Percentiles rank a stretch among this genome's conserved stretches.
These are phyloP conservation scores for Hydrophis major DNA, from an alignment of 2,797 vertebrate species.

Conservation along the genomic window DNA sequence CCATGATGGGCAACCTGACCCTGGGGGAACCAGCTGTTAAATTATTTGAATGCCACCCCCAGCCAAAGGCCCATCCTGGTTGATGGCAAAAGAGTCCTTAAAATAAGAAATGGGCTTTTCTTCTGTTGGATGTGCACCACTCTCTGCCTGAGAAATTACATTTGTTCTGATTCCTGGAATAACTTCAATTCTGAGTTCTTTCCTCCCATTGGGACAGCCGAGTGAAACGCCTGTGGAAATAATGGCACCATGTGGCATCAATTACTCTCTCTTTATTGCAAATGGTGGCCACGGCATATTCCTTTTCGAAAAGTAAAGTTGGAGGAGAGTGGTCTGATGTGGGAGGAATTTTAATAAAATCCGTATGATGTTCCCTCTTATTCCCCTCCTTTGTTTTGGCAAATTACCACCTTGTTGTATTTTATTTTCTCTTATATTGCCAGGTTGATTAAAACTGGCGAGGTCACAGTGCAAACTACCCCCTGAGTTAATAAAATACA, in stretches of 20 bases:
- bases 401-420: background rate
- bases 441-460: background rate
- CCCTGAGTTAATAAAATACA: background rate
- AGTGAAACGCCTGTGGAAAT: background rate
- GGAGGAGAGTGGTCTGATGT: background rate
- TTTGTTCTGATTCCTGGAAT: conserved; percentile 3
- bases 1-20: too few relatives aligned
- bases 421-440: background rate
- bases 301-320: background rate
- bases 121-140: background rate
- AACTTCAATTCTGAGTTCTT: background rate
- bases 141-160: background rate
- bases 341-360: background rate
- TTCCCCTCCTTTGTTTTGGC: background rate
- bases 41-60: background rate
- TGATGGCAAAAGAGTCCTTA: background rate
- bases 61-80: conserved; percentile 45
- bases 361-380: too few relatives aligned
- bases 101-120: background rate
- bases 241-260: background rate
- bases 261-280: background rate
- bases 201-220: background rate
- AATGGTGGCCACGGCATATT: background rate
- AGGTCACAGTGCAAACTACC: background rate
- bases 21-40: too few relatives aligned